Evolutionary conservation across 2,888 invertebrate species (phyloP).

Genomic region (Sminthurides aquaticus): DNA sequence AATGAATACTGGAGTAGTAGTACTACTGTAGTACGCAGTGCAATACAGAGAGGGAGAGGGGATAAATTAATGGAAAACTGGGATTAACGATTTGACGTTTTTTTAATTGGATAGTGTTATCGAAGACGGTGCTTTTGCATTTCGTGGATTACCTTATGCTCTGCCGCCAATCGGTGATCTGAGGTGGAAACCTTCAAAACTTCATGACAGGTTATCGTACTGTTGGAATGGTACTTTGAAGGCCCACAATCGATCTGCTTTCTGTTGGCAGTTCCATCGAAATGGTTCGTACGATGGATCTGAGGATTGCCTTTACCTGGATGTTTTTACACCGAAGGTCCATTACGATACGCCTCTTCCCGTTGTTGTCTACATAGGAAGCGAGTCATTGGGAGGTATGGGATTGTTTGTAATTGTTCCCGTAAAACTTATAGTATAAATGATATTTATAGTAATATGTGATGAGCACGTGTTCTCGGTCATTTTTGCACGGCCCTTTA

Average conservation of each 20-base stretch:
- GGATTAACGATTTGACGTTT: too few relatives aligned
- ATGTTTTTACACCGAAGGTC: slow-evolving; percentile 73
- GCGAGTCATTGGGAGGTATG: slow-evolving; percentile 61
- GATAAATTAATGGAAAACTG: too few relatives aligned
- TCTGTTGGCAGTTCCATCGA: slow-evolving; percentile 63
- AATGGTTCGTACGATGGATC: slow-evolving; percentile 61
- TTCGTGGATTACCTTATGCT: slow-evolving; percentile 75
- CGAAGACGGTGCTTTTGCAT: slow-evolving; percentile 70
- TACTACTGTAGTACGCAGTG: too few relatives aligned
- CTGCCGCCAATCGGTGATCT: slow-evolving; percentile 61
- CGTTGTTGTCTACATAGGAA: slow-evolving; percentile 73
- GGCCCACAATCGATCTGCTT: slow-evolving; percentile 50
- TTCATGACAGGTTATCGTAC: slow-evolving; percentile 59
- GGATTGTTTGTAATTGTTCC: too few relatives aligned
- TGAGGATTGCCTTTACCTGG: slow-evolving; percentile 76
- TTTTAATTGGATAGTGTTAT: too few relatives aligned
- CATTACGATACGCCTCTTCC: slow-evolving; percentile 69
- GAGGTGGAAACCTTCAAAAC: slow-evolving; percentile 61
- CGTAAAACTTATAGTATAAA: too few relatives aligned
- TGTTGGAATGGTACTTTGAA: slow-evolving; percentile 72
- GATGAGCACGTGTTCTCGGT: too few relatives aligned
- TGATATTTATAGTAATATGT: not conserved
- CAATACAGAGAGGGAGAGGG: too few relatives aligned
- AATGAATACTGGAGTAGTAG: too few relatives aligned
- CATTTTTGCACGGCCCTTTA: too few relatives aligned